phyloP scores from a whole-genome alignment of 2,797 vertebrate species.

The Lepus townsendii region DNA sequence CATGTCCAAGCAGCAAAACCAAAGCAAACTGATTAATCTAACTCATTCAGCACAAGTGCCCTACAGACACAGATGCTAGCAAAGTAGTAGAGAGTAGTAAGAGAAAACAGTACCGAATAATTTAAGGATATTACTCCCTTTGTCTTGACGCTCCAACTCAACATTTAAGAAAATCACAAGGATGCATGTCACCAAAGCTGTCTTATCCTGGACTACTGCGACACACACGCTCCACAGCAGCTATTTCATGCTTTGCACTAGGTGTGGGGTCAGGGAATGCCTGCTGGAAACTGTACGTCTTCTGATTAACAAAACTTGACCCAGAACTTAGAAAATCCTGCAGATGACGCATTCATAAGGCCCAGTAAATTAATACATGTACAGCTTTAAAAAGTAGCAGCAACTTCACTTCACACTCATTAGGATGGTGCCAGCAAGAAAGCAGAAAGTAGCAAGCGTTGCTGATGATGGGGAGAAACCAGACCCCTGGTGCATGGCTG shows the following conservation, averaged over 20 bases:
- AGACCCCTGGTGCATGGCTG: neutral
- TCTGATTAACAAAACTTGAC: conserved; percentile 52
- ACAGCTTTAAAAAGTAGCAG: conserved; percentile 42
- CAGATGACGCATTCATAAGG: neutral
- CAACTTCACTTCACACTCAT: neutral
- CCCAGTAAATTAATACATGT: neutral
- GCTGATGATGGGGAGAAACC: neutral
- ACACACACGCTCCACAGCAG: neutral
- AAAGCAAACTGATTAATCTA: conserved; percentile 47
- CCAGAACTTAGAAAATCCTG: conserved; percentile 13
- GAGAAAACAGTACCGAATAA: no score
- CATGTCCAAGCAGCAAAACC: neutral
- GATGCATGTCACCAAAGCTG: neutral
- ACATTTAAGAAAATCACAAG: neutral
- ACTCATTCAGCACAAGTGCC: conserved; percentile 9
- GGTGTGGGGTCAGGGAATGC: neutral
- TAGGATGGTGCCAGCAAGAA: conserved; percentile 21
- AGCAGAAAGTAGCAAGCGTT: neutral
- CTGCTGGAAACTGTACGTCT: neutral
- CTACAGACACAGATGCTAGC: neutral
- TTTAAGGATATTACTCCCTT: neutral
- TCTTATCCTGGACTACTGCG: neutral
- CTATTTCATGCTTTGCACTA: conserved; percentile 8
- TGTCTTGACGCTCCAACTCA: neutral
- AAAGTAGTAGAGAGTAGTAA: no score